Evolutionary conservation across 2,797 vertebrate genomes (phyloP).

Genomic region (Alectoris magna): DNA sequence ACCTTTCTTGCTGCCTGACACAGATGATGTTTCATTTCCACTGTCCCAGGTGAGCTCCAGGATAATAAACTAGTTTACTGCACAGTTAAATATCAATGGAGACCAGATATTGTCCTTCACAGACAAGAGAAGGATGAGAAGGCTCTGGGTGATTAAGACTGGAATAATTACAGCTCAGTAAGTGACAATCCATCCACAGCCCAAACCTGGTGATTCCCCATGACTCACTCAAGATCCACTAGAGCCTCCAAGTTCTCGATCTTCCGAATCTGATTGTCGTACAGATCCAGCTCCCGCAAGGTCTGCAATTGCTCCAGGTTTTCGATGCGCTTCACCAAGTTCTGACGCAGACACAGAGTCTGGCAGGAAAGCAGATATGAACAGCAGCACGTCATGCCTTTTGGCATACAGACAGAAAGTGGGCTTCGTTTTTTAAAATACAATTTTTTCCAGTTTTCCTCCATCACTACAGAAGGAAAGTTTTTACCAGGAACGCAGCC

Average conservation of each 20-base stretch:
- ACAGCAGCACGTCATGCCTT: neutral
- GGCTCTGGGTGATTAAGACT: neutral
- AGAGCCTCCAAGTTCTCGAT: constrained; percentile 93
- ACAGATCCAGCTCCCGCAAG: constrained; percentile 93
- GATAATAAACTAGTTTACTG: neutral
- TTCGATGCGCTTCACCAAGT: constrained; percentile 95
- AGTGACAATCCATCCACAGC: neutral
- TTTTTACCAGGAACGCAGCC: neutral
- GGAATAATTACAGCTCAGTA: neutral
- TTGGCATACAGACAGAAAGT: neutral
- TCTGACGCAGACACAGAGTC: constrained; percentile 96
- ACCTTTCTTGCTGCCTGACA: neutral
- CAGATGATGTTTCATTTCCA: neutral
- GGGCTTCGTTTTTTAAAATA: no score
- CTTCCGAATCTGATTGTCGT: constrained; percentile 97
- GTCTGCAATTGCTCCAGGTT: constrained; percentile 90
- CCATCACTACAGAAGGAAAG: neutral
- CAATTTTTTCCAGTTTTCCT: neutral
- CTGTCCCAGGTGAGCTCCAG: neutral
- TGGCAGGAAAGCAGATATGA: constrained; percentile 47
- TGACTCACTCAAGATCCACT: constrained; percentile 91
- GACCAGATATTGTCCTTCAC: neutral
- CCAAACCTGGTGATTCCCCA: neutral
- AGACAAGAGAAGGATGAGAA: neutral
- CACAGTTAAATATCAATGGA: neutral